Conservation (phyloP, 2,797 vertebrate species). For the Mallotus villosus region DNA sequence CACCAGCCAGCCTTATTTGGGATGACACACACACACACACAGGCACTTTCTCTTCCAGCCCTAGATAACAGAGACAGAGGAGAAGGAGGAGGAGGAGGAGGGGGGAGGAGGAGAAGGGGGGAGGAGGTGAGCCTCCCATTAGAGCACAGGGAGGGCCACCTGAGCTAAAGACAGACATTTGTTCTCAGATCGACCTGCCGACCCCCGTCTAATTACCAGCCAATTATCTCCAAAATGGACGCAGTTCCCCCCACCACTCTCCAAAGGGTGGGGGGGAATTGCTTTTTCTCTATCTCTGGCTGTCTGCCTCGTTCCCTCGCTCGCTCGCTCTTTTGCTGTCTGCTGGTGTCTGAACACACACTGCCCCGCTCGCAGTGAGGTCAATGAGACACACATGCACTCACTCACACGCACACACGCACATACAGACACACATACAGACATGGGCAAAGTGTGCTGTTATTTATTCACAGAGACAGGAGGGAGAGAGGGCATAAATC, state of each 20-base stretch:
- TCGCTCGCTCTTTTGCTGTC: slow-evolving; percentile 19
- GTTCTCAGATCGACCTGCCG: slow-evolving; percentile 83
- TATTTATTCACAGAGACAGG: slow-evolving; percentile 7
- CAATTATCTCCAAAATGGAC: slow-evolving; percentile 85
- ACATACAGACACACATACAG: slow-evolving; percentile 5
- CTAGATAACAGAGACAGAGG: slow-evolving; percentile 7
- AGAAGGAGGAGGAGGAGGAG: slow-evolving; percentile 3
- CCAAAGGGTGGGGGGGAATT: neutral
- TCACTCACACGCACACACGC: neutral
- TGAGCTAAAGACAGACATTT: slow-evolving; percentile 85
- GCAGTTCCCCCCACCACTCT: slow-evolving; percentile 54
- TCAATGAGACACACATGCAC: neutral
- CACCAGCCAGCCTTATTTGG: slow-evolving; percentile 12
- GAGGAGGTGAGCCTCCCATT: slow-evolving; percentile 67
- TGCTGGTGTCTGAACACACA: neutral
- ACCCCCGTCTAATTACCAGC: slow-evolving; percentile 86
- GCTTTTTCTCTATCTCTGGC: neutral
- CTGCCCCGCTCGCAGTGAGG: slow-evolving; percentile 18
- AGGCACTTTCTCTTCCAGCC: neutral
- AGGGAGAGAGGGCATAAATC: slow-evolving; percentile 2
- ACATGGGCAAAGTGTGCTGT: slow-evolving; percentile 6
- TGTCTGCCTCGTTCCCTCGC: neutral
- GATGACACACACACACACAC: slow-evolving; percentile 19
- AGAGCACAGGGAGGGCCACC: slow-evolving; percentile 73
- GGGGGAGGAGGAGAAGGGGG: neutral